Evolutionary conservation across 37 sponge, comb jelly and placozoan species (phyloP), one percentile per base, ranked within the genome.

Genomic region (Bolinopsis microptera): DNA sequence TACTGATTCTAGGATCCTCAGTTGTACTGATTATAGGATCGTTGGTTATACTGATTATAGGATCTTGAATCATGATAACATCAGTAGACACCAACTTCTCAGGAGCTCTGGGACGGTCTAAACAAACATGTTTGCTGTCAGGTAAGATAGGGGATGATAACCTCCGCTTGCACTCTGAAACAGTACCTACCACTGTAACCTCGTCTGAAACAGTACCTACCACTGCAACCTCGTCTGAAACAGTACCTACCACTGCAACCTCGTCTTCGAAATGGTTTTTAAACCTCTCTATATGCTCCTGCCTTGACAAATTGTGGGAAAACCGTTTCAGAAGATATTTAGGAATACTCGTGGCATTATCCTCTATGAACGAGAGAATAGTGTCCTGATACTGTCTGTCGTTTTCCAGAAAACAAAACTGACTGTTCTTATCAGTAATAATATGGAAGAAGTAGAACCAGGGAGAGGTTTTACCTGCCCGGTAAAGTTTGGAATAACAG

Each of bases 401-500:
- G 22, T 27, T 32, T 33, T 9, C 3, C 33, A 77, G 35, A 36
- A 77, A 77, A 33, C 35, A 28, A 18, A 77, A 77, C 21, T 27
- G 22, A 13, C 35, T 40, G 26, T 35, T 0, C 16, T 9, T 0
- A 48, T 86, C 90, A 5, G 26, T n/a, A 27, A 86, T 40, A 38
- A 86, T 86, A 1, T 86, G 61, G 61, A 41, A 86, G n/a, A 86
- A 34, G 61, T 35, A 36, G 35, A 30, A 28, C 61, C 61, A 86
- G 13, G 90, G 80, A 32, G 36, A 21, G 1, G 21, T 36, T 31
- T 32, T 77, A 32, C 80, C 80, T 9, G 28, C 9, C 22, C 9
- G 18, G 22, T 34, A 0, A 31, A 22, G 80, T 13, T 32, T 27
- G 8, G 0, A 16, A 36, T 35, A 77, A 77, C 80, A 77, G 35